Base-by-base conservation (phyloP, 23 tunicate species). In the Botrylloides violaceus region DNA sequence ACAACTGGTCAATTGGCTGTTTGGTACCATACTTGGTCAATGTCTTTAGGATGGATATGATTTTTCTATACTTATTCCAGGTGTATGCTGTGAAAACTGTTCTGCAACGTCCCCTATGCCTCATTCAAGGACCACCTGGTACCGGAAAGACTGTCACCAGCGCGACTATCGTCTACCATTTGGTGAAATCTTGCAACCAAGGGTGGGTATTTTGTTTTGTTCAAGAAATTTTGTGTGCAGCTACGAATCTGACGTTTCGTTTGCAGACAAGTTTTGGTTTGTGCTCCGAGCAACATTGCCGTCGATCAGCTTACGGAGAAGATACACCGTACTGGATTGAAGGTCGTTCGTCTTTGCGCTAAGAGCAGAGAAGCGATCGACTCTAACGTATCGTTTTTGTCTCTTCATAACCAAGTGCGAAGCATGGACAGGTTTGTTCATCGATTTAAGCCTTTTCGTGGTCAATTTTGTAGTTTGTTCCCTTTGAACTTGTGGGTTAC, bases 101-200 rank as follows among this genome's bases (percentile, higher is more conserved):
- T 49, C 72, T 92, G 55, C 98, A 92, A 66, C 66, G 84, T 9
- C 98, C 98, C 4, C 83, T 92, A 19, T 92, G 92, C 32, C 59
- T 92, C 66, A 92, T 92, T 66, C 98, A 92, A 80, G 98, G 98
- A 6, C 98, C 98, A 9, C 98, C 98, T 61, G 98, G 98, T 18
- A 92, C 98, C 15, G 98, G 98, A 50, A 92, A 92, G 50, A 92
- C 98, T 4, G 98, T 92, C 28, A 92, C 98, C 31, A 84, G 92
- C 63, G 98, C 98, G 33, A 92, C 98, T 4, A 84, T 92, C 43
- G 98, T 92, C 39, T 92, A 92, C 43, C 98, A 92, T 65, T 62
- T 92, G 64, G 98, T 92, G 49, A 92, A 92, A 76, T 84, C 92
- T 21, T 90, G 97, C 62, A 79, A 79, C 49, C 90, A 83, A 62